Evolutionary conservation across 2,888 invertebrate species (phyloP).

Genomic region (Troglohyphantes excavatus): DNA sequence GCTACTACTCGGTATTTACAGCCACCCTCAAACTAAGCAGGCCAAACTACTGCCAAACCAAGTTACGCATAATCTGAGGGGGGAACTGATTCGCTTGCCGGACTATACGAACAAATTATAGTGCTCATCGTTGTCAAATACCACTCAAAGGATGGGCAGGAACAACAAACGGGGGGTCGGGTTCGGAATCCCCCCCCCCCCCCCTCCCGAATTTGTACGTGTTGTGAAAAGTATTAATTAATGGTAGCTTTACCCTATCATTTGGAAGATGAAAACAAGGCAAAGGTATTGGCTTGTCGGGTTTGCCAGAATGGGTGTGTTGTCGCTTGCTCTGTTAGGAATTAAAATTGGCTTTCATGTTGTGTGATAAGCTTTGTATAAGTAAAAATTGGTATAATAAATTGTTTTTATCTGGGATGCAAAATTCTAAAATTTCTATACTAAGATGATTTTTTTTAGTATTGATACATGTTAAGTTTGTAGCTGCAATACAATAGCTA

Average conservation of each 20-base stretch:
- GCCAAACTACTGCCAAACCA: neutral
- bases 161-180: conserved; percentile 13
- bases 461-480: too few relatives aligned
- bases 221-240: conserved; percentile 65
- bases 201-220: conserved; percentile 40
- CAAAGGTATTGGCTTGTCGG: neutral
- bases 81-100: neutral
- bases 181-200: conserved; percentile 1
- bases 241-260: conserved; percentile 43
- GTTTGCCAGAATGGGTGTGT: conserved; percentile 33
- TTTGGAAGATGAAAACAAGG: conserved; percentile 48
- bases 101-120: conserved; percentile 23
- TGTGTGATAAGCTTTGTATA: too few relatives aligned
- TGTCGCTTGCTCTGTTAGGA: neutral
- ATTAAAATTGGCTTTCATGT: neutral
- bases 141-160: conserved; percentile 18
- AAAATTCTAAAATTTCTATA: too few relatives aligned
- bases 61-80: neutral
- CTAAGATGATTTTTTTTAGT: too few relatives aligned
- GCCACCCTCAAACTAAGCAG: conserved; percentile 14
- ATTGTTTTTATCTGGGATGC: too few relatives aligned
- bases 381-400: neutral
- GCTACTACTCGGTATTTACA: conserved; percentile 2
- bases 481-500: too few relatives aligned
- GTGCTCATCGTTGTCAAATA: conserved; percentile 21